Evolutionary conservation across 2,797 vertebrate genomes (phyloP).

Genomic region (Heterohyrax brucei): DNA sequence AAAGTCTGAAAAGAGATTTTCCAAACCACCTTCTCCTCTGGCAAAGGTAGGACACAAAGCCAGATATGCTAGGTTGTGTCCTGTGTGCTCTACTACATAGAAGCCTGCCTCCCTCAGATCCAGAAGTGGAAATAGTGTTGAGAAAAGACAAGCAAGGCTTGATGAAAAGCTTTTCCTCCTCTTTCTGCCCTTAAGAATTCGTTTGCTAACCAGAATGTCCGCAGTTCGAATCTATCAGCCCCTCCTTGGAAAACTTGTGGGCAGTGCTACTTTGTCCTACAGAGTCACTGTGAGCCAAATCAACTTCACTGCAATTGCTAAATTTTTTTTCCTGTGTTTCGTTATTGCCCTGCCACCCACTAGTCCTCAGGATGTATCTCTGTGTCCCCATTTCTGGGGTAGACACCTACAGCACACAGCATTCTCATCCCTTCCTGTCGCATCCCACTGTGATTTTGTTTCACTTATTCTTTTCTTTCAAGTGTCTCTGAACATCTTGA

Average conservation of each 20-base stretch:
- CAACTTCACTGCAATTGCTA: too few species aligned
- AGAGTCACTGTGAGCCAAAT: too few species aligned
- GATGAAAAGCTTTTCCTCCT: neutral
- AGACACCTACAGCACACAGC: accelerated
- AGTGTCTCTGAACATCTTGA: neutral
- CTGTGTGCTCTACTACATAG: accelerated
- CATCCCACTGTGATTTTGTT: accelerated
- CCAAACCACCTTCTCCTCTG: too few species aligned
- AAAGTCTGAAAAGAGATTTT: neutral
- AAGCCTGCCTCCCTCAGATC: accelerated
- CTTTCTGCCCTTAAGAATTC: neutral
- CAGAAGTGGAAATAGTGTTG: too few species aligned
- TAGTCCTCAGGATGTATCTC: neutral
- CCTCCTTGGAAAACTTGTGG: too few species aligned
- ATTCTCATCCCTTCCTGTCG: neutral
- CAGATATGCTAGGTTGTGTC: too few species aligned
- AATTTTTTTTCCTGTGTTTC: neutral
- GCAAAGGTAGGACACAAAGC: too few species aligned
- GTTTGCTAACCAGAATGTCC: too few species aligned
- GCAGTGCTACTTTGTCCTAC: too few species aligned
- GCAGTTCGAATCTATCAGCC: too few species aligned
- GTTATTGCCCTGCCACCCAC: accelerated
- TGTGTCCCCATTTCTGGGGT: too few species aligned
- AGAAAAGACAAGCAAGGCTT: neutral
- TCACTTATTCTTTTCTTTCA: neutral